Evolutionary conservation across 2,113 vertebrate species (phyloP), one percentile per base, ranked within the genome.

Genomic region (Galeopterus variegatus): DNA sequence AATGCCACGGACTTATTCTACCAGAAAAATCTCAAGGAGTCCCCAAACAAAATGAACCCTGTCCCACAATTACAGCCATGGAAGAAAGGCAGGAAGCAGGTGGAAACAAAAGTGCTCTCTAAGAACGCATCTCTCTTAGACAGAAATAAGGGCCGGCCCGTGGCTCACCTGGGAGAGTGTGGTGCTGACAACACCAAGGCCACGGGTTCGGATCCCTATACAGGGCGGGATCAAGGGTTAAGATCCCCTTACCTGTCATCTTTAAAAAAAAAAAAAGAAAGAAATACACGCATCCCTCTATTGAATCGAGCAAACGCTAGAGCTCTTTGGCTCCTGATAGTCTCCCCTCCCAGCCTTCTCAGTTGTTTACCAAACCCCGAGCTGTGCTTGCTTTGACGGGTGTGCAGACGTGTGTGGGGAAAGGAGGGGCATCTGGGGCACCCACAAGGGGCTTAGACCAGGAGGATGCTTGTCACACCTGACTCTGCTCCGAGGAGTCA

Each of bases 1-100:
- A 97, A 93, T 8, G 77, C 73, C n/a, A 72, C 92, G 95, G 97
- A 97, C 96, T 91, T 82, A 96, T 50, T 87, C 77, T 13, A 56
- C 48, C 89, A 92, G 93, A 31, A 82, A 81, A 97, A 91, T 94
- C 88, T 96, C 4, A 0, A 11, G 75, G 52, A 91, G 31, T 15
- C 48, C 41, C 14, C 75, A 96, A 96, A 65, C 62, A 85, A 96
- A 97, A 67, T 19, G 79, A 69, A 88, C 28, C 31, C 50, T 28
- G 90, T 52, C 73, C 12, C 69, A 72, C 48, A 28, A 82, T 90
- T 10, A 82, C 18, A 31, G 50, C 45, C 88, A 89, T 33, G 33
- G 31, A 54, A 60, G 92, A 94, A 88, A 75, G 48, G 75, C 3
- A 21, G 1, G 58, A 83, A 58, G 70, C 95, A 2, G 1, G 54